phyloP scores from a whole-genome alignment of 2,888 invertebrate species.

The Strigamia maritima region DNA sequence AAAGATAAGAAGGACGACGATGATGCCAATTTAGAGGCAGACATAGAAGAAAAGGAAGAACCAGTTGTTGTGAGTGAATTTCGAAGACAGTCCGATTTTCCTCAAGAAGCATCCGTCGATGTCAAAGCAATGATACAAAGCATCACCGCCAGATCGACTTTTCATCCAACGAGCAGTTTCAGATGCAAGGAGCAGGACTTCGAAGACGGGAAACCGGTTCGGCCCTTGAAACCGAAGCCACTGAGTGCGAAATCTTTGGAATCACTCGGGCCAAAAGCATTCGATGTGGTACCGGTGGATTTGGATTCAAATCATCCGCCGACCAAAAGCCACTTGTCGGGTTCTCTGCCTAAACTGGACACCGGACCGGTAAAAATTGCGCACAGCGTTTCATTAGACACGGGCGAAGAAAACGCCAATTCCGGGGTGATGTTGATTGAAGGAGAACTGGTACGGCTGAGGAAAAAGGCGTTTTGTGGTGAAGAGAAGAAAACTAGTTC shows the following conservation, averaged over 20 bases:
- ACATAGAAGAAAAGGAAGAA: slow-evolving; percentile 8
- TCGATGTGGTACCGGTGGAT: slow-evolving; percentile 28
- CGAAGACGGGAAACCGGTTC: neutral
- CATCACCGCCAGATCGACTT: slow-evolving; percentile 31
- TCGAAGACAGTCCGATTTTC: neutral
- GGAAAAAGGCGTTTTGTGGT: slow-evolving; percentile 14
- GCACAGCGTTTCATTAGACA: neutral
- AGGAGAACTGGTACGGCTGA: slow-evolving; percentile 35
- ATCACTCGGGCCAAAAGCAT: slow-evolving; percentile 30
- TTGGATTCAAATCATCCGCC: neutral
- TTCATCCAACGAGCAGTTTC: slow-evolving; percentile 1
- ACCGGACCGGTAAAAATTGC: neutral
- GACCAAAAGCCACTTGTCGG: slow-evolving; percentile 15
- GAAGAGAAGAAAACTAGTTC: neutral
- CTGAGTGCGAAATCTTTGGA: slow-evolving; percentile 29
- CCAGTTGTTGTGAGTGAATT: neutral
- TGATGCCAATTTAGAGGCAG: neutral
- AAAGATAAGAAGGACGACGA: slow-evolving; percentile 35
- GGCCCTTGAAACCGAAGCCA: neutral
- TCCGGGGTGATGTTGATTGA: slow-evolving; percentile 31
- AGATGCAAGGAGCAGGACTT: neutral
- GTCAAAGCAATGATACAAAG: slow-evolving; percentile 39
- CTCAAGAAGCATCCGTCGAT: slow-evolving; percentile 22
- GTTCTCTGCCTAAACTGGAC: slow-evolving; percentile 34
- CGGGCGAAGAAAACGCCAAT: slow-evolving; percentile 3